Evolutionary conservation across 1,140 invertebrate species (phyloP).

Genomic region (Drosophila kepulauana): DNA sequence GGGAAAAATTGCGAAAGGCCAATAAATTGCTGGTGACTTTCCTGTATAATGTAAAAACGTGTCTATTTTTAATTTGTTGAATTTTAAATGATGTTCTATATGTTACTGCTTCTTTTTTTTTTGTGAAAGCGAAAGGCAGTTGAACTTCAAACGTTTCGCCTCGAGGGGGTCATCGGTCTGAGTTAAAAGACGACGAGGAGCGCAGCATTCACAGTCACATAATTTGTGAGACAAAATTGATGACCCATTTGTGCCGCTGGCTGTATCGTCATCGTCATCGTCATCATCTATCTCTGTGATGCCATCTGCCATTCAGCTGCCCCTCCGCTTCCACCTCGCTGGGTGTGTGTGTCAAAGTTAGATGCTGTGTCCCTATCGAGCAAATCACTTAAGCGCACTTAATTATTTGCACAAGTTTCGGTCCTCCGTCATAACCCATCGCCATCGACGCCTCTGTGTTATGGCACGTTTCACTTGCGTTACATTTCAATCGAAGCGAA

Average conservation of each 20-base stretch:
- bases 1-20: neutral
- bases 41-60: neutral
- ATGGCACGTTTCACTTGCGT: conserved; percentile 63
- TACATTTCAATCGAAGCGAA: conserved; percentile 71
- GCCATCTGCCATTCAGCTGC: neutral
- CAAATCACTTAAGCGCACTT: conserved; percentile 83
- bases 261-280: conserved; percentile 42
- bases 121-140: neutral
- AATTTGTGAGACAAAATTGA: conserved; percentile 52
- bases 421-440: neutral
- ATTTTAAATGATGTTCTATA: conserved; percentile 1
- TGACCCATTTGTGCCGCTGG: conserved; percentile 56
- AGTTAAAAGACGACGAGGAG: conserved; percentile 17
- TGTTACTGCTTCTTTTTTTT: too few species aligned
- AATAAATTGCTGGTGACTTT: neutral
- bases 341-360: neutral
- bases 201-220: conserved; percentile 22
- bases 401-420: conserved; percentile 82
- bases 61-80: neutral
- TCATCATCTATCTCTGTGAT: conserved; percentile 33
- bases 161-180: conserved; percentile 36
- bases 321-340: neutral
- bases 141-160: conserved; percentile 43
- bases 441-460: conserved; percentile 11
- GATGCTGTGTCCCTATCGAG: conserved; percentile 55